Percentiles rank a stretch among this genome's conserved stretches.
phyloP scores from a whole-genome alignment of 2,888 invertebrate genomes.

The Heliconius sara region DNA sequence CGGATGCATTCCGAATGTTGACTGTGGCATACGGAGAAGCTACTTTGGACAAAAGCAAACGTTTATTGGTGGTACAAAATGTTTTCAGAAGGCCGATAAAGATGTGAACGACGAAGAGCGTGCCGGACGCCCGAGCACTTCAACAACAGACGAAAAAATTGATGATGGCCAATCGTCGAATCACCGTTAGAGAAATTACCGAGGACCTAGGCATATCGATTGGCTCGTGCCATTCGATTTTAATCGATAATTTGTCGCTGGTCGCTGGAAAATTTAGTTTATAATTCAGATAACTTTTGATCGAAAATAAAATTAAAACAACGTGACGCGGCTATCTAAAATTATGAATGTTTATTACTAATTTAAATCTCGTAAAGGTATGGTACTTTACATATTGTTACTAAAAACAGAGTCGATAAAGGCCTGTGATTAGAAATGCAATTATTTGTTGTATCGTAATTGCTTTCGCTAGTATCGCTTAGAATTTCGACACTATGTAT shows the following conservation, averaged over 20 bases:
- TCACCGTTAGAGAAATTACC: too few relatives aligned
- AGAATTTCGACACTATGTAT: background rate
- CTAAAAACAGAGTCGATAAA: background rate
- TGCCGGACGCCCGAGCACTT: too few relatives aligned
- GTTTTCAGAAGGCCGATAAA: too few relatives aligned
- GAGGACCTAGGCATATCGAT: too few relatives aligned
- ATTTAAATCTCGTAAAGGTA: background rate
- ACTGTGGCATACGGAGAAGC: too few relatives aligned
- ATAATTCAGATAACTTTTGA: background rate
- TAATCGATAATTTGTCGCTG: background rate
- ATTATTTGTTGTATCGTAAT: background rate
- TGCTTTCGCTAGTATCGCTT: constrained; percentile 11
- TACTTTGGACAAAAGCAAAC: too few relatives aligned
- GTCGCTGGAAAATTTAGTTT: background rate
- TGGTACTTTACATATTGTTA: background rate
- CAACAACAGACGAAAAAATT: too few relatives aligned
- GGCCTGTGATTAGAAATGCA: background rate
- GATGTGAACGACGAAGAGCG: too few relatives aligned
- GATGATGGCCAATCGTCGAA: too few relatives aligned
- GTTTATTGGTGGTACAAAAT: too few relatives aligned
- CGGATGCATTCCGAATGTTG: too few relatives aligned
- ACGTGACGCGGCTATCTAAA: too few relatives aligned
- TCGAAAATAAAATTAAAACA: background rate
- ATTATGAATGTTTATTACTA: background rate
- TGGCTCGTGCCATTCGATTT: background rate